phyloP scores from a whole-genome alignment of 2,888 invertebrate genomes.

The Pseudococcus viburni region DNA sequence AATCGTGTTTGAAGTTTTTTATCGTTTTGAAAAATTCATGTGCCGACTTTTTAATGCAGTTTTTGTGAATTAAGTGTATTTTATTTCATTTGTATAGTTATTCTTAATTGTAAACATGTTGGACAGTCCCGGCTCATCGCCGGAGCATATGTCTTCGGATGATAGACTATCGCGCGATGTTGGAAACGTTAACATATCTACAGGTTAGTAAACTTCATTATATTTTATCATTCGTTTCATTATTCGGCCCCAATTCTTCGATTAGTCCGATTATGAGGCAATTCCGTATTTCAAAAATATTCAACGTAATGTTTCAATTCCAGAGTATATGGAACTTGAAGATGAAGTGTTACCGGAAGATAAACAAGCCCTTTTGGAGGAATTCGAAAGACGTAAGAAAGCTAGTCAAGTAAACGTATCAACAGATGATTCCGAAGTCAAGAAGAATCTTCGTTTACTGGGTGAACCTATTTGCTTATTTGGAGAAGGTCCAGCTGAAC shows the following conservation, averaged over 20 bases:
- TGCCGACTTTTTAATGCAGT: neutral
- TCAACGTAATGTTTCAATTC: neutral
- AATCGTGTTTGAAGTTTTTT: conserved; percentile 34
- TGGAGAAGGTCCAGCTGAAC: conserved; percentile 98
- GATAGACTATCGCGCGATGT: conserved; percentile 74
- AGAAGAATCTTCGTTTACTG: conserved; percentile 88
- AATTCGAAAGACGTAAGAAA: conserved; percentile 94
- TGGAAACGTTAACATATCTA: conserved; percentile 79
- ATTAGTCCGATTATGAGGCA: neutral
- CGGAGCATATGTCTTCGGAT: conserved; percentile 70
- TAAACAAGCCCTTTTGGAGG: conserved; percentile 92
- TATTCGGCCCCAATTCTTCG: neutral
- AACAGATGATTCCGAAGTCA: conserved; percentile 97
- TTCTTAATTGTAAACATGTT: neutral
- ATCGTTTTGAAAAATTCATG: neutral
- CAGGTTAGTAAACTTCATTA: conserved; percentile 73
- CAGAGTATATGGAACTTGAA: conserved; percentile 84
- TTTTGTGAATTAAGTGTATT: neutral
- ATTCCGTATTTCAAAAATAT: neutral
- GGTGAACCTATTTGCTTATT: conserved; percentile 98
- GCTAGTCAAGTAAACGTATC: conserved; percentile 97
- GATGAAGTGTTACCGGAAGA: conserved; percentile 90
- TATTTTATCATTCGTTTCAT: neutral
- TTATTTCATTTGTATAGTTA: neutral
- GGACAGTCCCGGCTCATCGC: conserved; percentile 38